phyloP scores from a whole-genome alignment of 2,888 invertebrate species.

The Baronia brevicornis region DNA sequence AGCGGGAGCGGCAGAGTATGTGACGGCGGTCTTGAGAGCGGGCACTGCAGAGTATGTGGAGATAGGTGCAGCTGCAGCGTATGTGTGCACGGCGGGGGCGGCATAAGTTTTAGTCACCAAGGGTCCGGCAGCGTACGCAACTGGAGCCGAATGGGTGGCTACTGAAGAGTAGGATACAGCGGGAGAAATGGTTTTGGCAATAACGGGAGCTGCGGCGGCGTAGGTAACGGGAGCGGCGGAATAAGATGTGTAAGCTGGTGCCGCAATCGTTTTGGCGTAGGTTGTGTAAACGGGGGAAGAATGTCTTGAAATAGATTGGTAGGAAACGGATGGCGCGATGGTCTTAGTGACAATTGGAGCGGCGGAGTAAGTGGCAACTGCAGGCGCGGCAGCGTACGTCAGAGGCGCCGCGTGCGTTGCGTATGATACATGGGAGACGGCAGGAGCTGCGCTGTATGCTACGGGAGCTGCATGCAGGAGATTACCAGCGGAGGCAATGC shows the following conservation, averaged over 20 bases:
- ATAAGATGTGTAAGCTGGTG: conserved; percentile 23
- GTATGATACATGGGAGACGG: conserved; percentile 44
- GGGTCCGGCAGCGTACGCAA: conserved; percentile 14
- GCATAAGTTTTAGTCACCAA: conserved; percentile 20
- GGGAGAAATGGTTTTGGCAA: conserved; percentile 32
- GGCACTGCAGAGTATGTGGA: conserved; percentile 76
- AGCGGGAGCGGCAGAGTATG: conserved; percentile 72
- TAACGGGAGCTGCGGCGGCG: conserved; percentile 20
- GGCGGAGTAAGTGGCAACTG: conserved; percentile 30
- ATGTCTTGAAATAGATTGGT: conserved; percentile 39
- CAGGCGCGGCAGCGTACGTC: conserved; percentile 36
- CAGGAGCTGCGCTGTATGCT: conserved; percentile 71
- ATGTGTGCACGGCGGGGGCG: conserved; percentile 62
- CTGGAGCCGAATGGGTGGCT: conserved; percentile 24
- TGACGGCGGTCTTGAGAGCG: conserved; percentile 70
- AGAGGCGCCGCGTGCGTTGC: conserved; percentile 26
- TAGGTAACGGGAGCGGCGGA: conserved; percentile 26
- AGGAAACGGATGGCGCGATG: conserved; percentile 41
- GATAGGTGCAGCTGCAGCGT: conserved; percentile 73
- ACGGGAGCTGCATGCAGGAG: conserved; percentile 57
- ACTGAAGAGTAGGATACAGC: conserved; percentile 22
- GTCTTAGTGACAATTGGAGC: conserved; percentile 34
- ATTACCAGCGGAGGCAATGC: conserved; percentile 77
- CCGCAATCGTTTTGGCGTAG: conserved; percentile 23
- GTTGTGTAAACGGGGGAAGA: conserved; percentile 48